phyloP scores from a whole-genome alignment of 2,113 vertebrate genomes.

The Pangasianodon gigas region DNA sequence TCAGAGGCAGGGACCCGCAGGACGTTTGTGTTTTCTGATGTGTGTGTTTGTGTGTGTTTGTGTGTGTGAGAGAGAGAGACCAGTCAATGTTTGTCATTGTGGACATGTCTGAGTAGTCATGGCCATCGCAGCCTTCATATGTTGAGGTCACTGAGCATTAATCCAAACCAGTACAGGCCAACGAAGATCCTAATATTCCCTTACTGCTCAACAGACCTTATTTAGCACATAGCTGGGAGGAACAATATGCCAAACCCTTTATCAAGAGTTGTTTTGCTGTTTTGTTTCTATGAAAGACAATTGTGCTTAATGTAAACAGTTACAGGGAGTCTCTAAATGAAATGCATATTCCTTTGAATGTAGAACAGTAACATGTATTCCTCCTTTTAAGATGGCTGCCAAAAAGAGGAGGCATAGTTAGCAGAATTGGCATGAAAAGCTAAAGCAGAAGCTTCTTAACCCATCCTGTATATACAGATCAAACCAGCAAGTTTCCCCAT shows the following conservation, averaged over 20 bases:
- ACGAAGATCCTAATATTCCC: background rate
- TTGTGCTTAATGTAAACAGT: background rate
- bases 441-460: background rate
- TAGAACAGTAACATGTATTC: background rate
- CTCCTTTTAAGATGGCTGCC: background rate
- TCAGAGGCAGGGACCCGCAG: constrained; percentile 30
- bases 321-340: background rate
- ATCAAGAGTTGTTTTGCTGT: background rate
- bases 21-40: constrained; percentile 17
- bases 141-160: constrained; percentile 39
- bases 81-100: constrained; percentile 34
- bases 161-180: constrained; percentile 9
- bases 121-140: constrained; percentile 23
- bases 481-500: background rate
- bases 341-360: background rate
- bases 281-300: background rate
- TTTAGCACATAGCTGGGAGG: background rate
- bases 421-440: background rate
- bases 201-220: background rate
- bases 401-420: background rate
- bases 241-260: background rate
- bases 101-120: constrained; percentile 21
- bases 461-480: background rate
- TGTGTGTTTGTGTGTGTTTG: constrained; percentile 11
- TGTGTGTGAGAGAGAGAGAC: background rate